These are phyloP conservation scores for Metridium senile DNA, from an alignment of 92 coral and sea anemone species.

Conservation along the genomic window DNA sequence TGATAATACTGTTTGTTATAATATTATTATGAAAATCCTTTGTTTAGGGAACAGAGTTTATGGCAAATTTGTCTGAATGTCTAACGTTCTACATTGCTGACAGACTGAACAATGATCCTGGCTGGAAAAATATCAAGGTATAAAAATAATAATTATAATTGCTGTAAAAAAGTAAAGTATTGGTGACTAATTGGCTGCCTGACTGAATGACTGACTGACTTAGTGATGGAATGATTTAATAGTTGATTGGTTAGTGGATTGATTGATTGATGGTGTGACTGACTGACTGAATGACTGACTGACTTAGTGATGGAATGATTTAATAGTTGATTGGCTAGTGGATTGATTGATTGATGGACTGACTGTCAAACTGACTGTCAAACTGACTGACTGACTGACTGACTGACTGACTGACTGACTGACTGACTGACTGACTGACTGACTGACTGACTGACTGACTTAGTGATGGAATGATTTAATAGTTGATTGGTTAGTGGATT, in stretches of 20 bases:
- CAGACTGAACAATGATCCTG: constrained; percentile 94
- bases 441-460: not conserved
- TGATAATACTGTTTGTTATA: no score
- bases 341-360: not conserved
- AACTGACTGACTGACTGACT: not conserved
- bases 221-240: no score
- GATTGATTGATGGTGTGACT: not conserved
- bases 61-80: constrained; percentile 90
- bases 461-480: not conserved
- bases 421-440: not conserved
- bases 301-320: no score
- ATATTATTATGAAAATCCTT: no score
- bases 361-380: not conserved
- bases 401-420: not conserved
- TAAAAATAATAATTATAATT: not conserved
- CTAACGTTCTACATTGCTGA: constrained; percentile 93
- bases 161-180: no score
- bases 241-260: not conserved
- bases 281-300: no score
- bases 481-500: no score
- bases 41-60: constrained; percentile 92
- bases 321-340: not conserved
- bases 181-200: no score
- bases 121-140: constrained; percentile 96
- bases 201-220: no score